Evolutionary conservation across 2,797 vertebrate genomes (phyloP).

Genomic region (Phyllotis vaccarum): DNA sequence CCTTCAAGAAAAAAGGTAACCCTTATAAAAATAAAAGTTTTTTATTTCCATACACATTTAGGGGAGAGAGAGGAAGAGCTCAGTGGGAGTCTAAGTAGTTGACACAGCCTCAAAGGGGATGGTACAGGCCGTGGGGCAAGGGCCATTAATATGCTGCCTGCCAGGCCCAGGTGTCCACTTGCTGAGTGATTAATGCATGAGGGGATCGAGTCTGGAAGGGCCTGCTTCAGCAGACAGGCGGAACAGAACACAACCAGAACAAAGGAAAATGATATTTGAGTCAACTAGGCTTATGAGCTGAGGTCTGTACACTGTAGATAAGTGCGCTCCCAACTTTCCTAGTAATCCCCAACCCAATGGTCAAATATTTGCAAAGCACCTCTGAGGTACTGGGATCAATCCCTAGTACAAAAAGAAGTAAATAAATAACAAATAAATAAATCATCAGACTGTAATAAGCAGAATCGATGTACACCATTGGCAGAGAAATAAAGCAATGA

Average conservation of each 20-base stretch:
- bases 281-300: not conserved
- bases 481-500: not conserved
- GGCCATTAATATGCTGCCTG: too few species aligned
- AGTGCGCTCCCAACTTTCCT: not conserved
- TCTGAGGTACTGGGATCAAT: not conserved
- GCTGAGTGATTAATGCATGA: not conserved
- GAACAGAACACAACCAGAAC: not conserved
- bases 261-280: not conserved
- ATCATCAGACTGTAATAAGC: not conserved
- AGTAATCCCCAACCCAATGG: not conserved
- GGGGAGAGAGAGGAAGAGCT: not conserved
- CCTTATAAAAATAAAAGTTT: slow-evolving; percentile 46
- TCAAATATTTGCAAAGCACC: not conserved
- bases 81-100: not conserved
- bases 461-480: not conserved
- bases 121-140: not conserved
- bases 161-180: not conserved
- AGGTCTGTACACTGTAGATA: not conserved
- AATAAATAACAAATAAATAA: not conserved
- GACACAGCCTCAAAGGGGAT: not conserved
- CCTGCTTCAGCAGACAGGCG: not conserved
- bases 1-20: slow-evolving; percentile 46
- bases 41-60: not conserved
- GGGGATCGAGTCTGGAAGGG: not conserved
- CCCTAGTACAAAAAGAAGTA: not conserved